phyloP scores from a whole-genome alignment of 1,140 invertebrate genomes.

The Atta texana region DNA sequence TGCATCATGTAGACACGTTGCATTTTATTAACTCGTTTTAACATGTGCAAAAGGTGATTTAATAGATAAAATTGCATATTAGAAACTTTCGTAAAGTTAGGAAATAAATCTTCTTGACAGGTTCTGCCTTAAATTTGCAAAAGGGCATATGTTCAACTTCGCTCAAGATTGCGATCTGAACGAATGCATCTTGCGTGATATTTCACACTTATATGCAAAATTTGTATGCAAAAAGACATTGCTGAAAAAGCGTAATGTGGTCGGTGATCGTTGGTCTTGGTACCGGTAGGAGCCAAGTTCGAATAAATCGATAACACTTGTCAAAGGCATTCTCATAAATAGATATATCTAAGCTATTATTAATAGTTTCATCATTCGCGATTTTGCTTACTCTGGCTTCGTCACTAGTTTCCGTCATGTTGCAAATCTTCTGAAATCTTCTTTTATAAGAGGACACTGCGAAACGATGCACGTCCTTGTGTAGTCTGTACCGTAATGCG shows the following conservation, averaged over 20 bases:
- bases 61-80: constrained; percentile 40
- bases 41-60: constrained; percentile 11
- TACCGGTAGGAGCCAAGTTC: not conserved
- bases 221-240: not conserved
- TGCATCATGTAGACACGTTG: constrained; percentile 6
- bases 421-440: constrained; percentile 30
- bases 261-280: constrained; percentile 20
- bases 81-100: constrained; percentile 37
- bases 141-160: constrained; percentile 14
- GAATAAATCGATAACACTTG: constrained; percentile 48
- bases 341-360: constrained; percentile 25
- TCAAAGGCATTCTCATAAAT: constrained; percentile 32
- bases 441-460: not conserved
- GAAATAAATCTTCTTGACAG: constrained; percentile 49
- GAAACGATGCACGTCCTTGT: constrained; percentile 62
- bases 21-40: constrained; percentile 3
- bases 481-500: constrained; percentile 79
- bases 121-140: not conserved
- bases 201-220: constrained; percentile 18
- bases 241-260: not conserved
- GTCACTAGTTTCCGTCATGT: constrained; percentile 80
- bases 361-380: constrained; percentile 5
- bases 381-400: constrained; percentile 82
- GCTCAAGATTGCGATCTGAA: not conserved
- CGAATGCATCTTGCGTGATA: not conserved